These are phyloP conservation scores for Peromyscus leucopus DNA, from an alignment of 2,113 vertebrate species.

Conservation along the genomic window DNA sequence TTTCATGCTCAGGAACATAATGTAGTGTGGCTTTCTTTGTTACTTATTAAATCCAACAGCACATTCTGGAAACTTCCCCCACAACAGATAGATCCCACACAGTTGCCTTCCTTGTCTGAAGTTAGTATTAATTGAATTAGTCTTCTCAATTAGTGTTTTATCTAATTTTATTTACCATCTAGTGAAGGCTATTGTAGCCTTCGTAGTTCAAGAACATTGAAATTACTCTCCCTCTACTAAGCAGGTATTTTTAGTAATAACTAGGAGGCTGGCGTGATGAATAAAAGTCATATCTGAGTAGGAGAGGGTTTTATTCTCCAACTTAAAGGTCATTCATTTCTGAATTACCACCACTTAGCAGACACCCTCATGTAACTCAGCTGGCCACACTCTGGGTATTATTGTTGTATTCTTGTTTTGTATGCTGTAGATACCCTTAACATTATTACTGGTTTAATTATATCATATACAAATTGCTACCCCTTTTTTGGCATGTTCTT, in stretches of 20 bases:
- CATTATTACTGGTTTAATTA: constrained; percentile 32
- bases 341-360: not conserved
- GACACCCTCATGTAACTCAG: not conserved
- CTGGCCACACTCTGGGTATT: not conserved
- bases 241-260: not conserved
- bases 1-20: not conserved
- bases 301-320: not conserved
- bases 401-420: not conserved
- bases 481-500: not conserved
- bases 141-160: not conserved
- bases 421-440: not conserved
- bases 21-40: not conserved
- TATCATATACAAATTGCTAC: not conserved
- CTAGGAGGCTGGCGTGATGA: not conserved
- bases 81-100: not conserved
- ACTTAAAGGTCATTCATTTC: constrained; percentile 15
- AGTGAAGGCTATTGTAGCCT: not conserved
- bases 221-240: not conserved
- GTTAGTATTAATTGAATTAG: not conserved
- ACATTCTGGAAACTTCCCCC: not conserved
- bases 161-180: constrained; percentile 3
- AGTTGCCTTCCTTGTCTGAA: not conserved
- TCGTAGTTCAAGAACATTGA: constrained; percentile 6
- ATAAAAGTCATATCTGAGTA: not conserved
- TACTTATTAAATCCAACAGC: not conserved